Base-by-base conservation (phyloP, 1,140 invertebrate species). In the Cyclargus thomasi region DNA sequence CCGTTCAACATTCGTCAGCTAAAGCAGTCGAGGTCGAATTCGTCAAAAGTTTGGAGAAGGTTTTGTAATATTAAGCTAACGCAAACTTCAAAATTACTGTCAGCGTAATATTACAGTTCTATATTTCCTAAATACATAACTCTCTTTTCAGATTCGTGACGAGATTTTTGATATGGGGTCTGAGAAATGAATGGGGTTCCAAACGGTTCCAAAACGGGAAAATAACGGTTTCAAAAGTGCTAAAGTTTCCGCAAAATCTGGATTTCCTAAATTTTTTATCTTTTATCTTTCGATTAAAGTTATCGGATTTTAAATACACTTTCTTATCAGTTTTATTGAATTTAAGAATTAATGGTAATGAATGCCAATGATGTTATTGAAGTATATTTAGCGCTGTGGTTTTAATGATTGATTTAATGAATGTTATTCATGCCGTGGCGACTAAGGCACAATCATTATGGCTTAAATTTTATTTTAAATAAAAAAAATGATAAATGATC, bases 381-480 rank as follows among this genome's bases (percentile, higher is more conserved):
- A 47, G 39, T 47, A 47, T 47, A 47, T 14, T 47, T 47, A 47
- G 39, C 39, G 39, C 14, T 47, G 39, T 47, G 39, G 39, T 47
- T 47, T n/a, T 47, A 59, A 59, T 20, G 55, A 20, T 59, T 21
- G 18, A 59, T 59, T 59, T 20, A 59, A 59, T 59, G 55, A 17
- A 59, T 20, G 55, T 59, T 18, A 20, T 59, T 11, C 55, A 59
- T 59, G 55, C 55, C 18, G 17, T 59, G 55, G 20, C 20, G 18
- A 59, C 55, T 47, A 47, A 47, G 39, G 39, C 39, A 47, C 39
- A 47, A 14, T 47, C 39, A 47, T 47, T 11, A 16, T 14, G 11
- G 39, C 39, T 47, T 47, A 14, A 29, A 29, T 47, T 47, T 47
- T 47, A 2, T 14, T 47, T 47, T 1, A 47, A 47, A 47, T 4